phyloP scores from a whole-genome alignment of 2,888 invertebrate species.

The Pheosia gnoma region DNA sequence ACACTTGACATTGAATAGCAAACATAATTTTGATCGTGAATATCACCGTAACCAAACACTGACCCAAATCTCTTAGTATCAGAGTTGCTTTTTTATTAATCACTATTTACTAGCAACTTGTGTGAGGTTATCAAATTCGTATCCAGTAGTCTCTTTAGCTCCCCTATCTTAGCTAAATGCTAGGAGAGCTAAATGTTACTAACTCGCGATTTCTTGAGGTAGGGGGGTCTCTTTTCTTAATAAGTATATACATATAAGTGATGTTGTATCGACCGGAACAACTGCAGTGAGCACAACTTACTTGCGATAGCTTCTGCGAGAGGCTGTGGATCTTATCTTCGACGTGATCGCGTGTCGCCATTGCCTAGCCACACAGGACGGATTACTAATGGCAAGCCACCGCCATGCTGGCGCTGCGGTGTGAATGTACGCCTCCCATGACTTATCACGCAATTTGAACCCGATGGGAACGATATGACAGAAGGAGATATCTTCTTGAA shows the following conservation, averaged over 20 bases:
- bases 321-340: slow-evolving; percentile 90
- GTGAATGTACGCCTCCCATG: slow-evolving; percentile 58
- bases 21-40: too few species aligned
- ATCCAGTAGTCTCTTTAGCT: too few species aligned
- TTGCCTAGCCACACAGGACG: slow-evolving; percentile 86
- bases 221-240: background rate
- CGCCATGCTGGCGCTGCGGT: slow-evolving; percentile 62
- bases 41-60: too few species aligned
- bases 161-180: too few species aligned
- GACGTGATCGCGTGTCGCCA: slow-evolving; percentile 88
- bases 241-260: background rate
- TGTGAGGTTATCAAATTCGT: too few species aligned
- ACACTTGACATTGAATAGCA: too few species aligned
- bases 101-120: too few species aligned
- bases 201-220: too few species aligned
- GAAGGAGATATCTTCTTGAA: background rate
- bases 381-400: slow-evolving; percentile 74
- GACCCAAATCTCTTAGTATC: too few species aligned
- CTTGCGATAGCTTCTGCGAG: slow-evolving; percentile 89
- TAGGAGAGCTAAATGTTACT: too few species aligned
- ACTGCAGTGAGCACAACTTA: slow-evolving; percentile 81
- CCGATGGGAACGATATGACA: background rate
- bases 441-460: background rate
- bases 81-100: too few species aligned
- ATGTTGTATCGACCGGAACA: slow-evolving; percentile 50